A percentile compares a stretch with the other conserved stretches of the same genome.
phyloP scores from a whole-genome alignment of 2,113 vertebrate species.

The Paramormyrops kingsleyae region DNA sequence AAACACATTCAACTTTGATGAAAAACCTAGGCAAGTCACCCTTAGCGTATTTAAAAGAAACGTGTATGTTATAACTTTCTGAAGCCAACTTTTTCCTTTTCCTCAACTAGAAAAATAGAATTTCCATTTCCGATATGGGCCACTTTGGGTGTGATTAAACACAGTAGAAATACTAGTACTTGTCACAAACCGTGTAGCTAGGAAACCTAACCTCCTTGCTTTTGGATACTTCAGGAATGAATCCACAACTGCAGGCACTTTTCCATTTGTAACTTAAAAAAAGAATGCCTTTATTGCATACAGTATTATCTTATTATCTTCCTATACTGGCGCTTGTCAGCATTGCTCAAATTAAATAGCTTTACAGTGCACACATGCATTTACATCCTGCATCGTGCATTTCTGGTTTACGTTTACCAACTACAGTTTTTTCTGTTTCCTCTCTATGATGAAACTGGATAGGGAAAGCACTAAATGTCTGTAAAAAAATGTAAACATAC shows the following conservation, averaged over 20 bases:
- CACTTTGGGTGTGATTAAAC: conserved; percentile 33
- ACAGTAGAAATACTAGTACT: conserved; percentile 35
- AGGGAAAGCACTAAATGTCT: conserved; percentile 2
- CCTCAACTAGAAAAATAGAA: conserved; percentile 56
- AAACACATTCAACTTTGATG: conserved; percentile 51
- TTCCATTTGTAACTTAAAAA: conserved; percentile 45
- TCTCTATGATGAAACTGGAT: not conserved
- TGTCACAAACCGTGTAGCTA: conserved; percentile 32
- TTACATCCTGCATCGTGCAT: conserved; percentile 20
- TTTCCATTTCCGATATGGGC: conserved; percentile 47
- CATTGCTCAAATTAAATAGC: not conserved
- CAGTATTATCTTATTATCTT: conserved; percentile 12
- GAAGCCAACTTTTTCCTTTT: conserved; percentile 22
- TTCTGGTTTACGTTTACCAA: not conserved
- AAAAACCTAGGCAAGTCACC: conserved; percentile 44
- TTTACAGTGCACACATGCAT: conserved; percentile 29
- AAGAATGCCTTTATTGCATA: conserved; percentile 54
- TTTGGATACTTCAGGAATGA: conserved; percentile 43
- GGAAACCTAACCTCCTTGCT: conserved; percentile 20
- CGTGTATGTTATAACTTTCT: conserved; percentile 26
- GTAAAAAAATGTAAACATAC: conserved; percentile 15
- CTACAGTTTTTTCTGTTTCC: not conserved
- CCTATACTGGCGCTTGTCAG: not conserved
- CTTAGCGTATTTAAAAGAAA: conserved; percentile 37
- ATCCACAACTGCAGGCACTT: conserved; percentile 63